Evolutionary conservation across 1,140 invertebrate genomes (phyloP), one percentile per base, ranked within the genome.

Genomic region (Magallana ariakensis): DNA sequence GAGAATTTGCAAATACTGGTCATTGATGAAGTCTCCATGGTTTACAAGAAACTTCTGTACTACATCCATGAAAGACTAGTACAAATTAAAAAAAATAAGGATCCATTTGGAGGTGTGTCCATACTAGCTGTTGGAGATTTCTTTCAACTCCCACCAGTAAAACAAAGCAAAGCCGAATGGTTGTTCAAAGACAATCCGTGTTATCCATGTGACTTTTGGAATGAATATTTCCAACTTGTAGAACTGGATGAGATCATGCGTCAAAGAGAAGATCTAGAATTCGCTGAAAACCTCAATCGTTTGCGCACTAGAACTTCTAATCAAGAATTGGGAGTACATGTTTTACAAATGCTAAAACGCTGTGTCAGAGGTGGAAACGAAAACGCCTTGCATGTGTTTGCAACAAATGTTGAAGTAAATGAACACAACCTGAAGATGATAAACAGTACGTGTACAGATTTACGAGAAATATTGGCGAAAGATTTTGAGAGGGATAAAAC

Each of bases 21-120:
- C 16, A 88, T 88, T 82, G 87, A 88, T 85, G 87, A 88, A 85
- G 83, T 88, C 8, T 88, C 87, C 5, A 88, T 88, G 87, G 87
- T 88, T 6, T 84, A 88, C 26, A 33, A 85, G 8, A 88, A 88
- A 54, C 11, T 88, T 22, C 62, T 86, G 13, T 7, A 54, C 15
- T 88, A 88, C 62, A 55, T 88, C 26, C 60, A 86, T 84, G 84
- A 80, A 9, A 57, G 83, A n/a, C 53, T 85, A 13, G 8, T 22
- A 16, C 83, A 85, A 19, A 85, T 85, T 13, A 85, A 85, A 46
- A 19, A 85, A 13, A n/a, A 16, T n/a, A 66, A 66, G 62, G 33
- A 46, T 46, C 33, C 22, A 16, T 80, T 80, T 80, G 80, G 80
- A 11, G n/a, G 10, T 16, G 80, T 80, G 8, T 11, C 33, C 11